Conservation (phyloP, 2,113 vertebrate genomes). For the Macquaria australasica region DNA sequence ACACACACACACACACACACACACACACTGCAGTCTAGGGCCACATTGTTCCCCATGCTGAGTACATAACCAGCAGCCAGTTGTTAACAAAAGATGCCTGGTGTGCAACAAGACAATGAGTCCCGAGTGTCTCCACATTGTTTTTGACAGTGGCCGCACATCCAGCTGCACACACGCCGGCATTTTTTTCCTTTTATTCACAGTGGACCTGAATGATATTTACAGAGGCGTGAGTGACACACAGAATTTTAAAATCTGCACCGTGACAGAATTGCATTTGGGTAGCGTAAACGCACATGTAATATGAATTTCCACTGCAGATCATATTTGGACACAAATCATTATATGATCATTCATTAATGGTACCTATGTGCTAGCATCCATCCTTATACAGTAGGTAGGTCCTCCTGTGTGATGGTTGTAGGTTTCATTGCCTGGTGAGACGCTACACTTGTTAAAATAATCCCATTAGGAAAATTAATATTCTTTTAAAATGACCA, state of each 20-base stretch:
- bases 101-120: conserved; percentile 16
- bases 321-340: neutral
- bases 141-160: conserved; percentile 40
- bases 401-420: neutral
- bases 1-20: neutral
- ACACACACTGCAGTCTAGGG: neutral
- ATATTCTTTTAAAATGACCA: neutral
- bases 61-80: conserved; percentile 39
- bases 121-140: conserved; percentile 32
- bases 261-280: conserved; percentile 4
- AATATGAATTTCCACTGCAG: neutral
- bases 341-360: neutral
- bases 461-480: neutral
- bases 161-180: conserved; percentile 16
- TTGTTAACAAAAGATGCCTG: conserved; percentile 48
- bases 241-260: conserved; percentile 8
- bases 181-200: conserved; percentile 25
- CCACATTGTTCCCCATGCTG: conserved; percentile 42
- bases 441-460: neutral
- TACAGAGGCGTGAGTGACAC: conserved; percentile 23
- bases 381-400: neutral
- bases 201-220: conserved; percentile 38
- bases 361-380: neutral
- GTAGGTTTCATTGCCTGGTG: neutral
- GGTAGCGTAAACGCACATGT: neutral